Conservation (phyloP, 2,113 vertebrate genomes). For the Aythya baeri region DNA sequence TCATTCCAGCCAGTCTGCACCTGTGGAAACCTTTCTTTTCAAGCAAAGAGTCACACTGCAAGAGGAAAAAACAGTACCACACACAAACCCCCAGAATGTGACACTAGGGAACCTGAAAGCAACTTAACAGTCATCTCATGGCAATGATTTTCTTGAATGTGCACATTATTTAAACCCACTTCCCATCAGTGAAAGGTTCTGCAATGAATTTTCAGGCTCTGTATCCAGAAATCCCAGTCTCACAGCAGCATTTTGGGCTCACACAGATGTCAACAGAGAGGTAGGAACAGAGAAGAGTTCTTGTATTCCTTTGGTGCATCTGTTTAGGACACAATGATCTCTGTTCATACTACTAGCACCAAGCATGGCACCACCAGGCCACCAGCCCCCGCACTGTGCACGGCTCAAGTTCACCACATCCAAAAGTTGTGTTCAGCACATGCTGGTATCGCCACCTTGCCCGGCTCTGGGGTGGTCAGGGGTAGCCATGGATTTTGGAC, state of each 20-base stretch:
- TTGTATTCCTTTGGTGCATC: background rate
- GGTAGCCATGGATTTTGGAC: background rate
- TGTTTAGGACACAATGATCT: background rate
- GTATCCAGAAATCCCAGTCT: background rate
- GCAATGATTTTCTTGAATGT: background rate
- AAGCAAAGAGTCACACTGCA: constrained; percentile 25
- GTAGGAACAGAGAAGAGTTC: background rate
- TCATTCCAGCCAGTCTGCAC: background rate
- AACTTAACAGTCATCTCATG: background rate
- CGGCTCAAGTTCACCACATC: background rate
- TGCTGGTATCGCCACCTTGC: background rate
- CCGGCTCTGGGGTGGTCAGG: background rate
- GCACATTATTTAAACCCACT: background rate
- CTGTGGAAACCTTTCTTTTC: constrained; percentile 7
- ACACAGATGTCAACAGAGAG: background rate
- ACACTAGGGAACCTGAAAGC: background rate
- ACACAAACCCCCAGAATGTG: background rate
- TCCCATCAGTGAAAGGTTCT: background rate
- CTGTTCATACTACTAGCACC: rapidly evolving
- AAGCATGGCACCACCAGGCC: background rate
- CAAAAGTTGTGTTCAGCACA: rapidly evolving
- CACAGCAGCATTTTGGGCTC: background rate
- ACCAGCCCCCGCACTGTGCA: background rate
- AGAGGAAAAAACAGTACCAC: background rate
- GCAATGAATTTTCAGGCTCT: background rate